Evolutionary conservation across 1,140 invertebrate genomes (phyloP), one percentile per base, ranked within the genome.

Genomic region (Stegodyphus dumicola): DNA sequence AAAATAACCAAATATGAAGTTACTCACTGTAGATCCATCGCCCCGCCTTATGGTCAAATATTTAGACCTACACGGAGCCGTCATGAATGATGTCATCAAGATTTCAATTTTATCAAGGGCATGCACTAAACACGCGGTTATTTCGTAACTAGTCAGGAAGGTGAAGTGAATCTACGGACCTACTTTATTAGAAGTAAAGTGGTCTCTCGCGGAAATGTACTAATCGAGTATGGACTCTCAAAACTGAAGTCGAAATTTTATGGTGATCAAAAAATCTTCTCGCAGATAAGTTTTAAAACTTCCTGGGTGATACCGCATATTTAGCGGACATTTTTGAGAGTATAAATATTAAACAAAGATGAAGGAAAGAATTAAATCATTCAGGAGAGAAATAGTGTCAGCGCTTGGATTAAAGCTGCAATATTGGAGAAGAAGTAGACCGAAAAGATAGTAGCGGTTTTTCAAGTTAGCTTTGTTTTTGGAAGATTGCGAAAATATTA

Each of bases 241-340:
- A 70, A 33, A 70, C 67, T 70, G 9, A 70, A 70, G 6, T 4
- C 10, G 6, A 48, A 70, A 70, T 33, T 70, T 70, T 33, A 33
- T 70, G 67, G 67, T 70, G 67, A 70, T 70, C 67, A 70, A 70
- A 70, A 70, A 9, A 70, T 70, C n/a, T 70, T 70, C 18, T 70
- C 18, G 18, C 67, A 70, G 67, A 70, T 70, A 70, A 33, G 67
- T 70, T 70, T 70, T 18, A 70, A 70, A 70, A 70, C 67, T 33
- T 70, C 67, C 9, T 70, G 67, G 33, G 15, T 70, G 17, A 9
- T 70, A 15, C 5, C 6, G 67, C 67, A 70, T 70, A 33, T 70
- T 70, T 70, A 70, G 67, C 7, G 7, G 67, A 70, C 7, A 18
- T 9, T n/a, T 70, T 70, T 70, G 67, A 70, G 67, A 9, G 18